Base-by-base conservation (phyloP, 2,888 invertebrate species). In the Dryomyza anilis region DNA sequence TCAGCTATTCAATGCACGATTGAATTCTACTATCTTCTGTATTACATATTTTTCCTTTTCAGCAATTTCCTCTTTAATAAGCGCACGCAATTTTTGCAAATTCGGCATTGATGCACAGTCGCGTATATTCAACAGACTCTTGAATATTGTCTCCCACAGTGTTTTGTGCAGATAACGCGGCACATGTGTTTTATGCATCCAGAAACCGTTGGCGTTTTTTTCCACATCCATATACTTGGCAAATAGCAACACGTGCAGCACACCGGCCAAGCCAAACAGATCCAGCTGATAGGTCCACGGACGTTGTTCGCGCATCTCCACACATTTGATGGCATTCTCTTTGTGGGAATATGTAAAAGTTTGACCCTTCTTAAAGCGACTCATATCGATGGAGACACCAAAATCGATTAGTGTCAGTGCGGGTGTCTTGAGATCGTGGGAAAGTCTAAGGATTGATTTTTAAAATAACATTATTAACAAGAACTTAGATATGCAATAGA, bases 261-360 rank as follows among this genome's bases (percentile, higher is more conserved):
- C 93, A 14, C 93, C 94, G 56, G 94, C 94, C 68, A 96, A 84
- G 71, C 96, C 96, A 83, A 91, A 97, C 75, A 94, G 85, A 85
- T 98, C 97, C 33, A 94, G 93, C 85, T 97, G 96, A 82, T 93
- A 96, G 39, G 93, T 96, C 98, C 98, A 98, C 1, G 94, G 93
- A 73, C 90, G 88, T 48, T 90, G 88, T 74, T 95, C 94, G 71
- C 89, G 87, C 96, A 98, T 98, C 85, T 98, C 97, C 58, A 92
- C 90, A 78, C 93, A 94, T 23, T 91, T 89, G 75, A 93, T 93
- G 65, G 89, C 88, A 77, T 92, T 91, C 2, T 92, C 92, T 56
- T 74, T 69, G 64, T 77, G 73, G 3, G 86, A 85, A 78, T 88
- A 87, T 72, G 85, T 89, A 82, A 96, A 96, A 48, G 89, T 88